Percentiles rank a stretch among this genome's conserved stretches.
phyloP scores from a whole-genome alignment of 2,888 invertebrate genomes.

The Meganola albula region DNA sequence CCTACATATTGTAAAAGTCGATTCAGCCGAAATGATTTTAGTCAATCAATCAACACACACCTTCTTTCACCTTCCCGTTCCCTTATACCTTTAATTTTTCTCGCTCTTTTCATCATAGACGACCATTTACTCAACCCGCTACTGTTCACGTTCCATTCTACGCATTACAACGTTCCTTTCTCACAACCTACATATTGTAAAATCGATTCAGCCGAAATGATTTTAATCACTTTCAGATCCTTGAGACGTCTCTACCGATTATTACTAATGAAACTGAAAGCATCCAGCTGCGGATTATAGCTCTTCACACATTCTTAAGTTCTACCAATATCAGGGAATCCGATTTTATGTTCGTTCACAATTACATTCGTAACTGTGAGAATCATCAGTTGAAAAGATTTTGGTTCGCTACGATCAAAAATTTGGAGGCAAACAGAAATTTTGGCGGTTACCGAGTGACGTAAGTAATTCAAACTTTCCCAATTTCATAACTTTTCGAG shows the following conservation, averaged over 20 bases:
- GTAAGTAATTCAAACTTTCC: slow-evolving; percentile 65
- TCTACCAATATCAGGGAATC: slow-evolving; percentile 80
- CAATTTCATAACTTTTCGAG: too few species aligned
- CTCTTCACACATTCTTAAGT: slow-evolving; percentile 80
- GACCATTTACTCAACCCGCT: too few species aligned
- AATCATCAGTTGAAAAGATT: slow-evolving; percentile 82
- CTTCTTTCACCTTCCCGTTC: too few species aligned
- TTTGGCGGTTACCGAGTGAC: slow-evolving; percentile 82
- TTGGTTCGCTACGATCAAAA: slow-evolving; percentile 84
- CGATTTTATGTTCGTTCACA: slow-evolving; percentile 82
- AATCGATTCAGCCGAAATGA: not conserved
- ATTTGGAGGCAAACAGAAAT: slow-evolving; percentile 79
- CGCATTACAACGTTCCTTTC: too few species aligned
- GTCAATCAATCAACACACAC: too few species aligned
- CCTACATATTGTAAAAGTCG: too few species aligned
- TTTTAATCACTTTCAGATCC: slow-evolving; percentile 47
- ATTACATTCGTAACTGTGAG: slow-evolving; percentile 80
- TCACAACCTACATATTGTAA: too few species aligned
- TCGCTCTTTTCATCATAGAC: too few species aligned
- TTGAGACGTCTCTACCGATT: slow-evolving; percentile 79
- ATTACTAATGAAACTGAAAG: slow-evolving; percentile 81
- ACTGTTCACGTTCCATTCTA: too few species aligned
- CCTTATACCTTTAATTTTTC: too few species aligned
- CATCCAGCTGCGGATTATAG: slow-evolving; percentile 81
- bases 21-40: too few species aligned